These are phyloP conservation scores for Arrhopalites spinosus DNA, from an alignment of 2,888 invertebrate species.

Conservation along the genomic window DNA sequence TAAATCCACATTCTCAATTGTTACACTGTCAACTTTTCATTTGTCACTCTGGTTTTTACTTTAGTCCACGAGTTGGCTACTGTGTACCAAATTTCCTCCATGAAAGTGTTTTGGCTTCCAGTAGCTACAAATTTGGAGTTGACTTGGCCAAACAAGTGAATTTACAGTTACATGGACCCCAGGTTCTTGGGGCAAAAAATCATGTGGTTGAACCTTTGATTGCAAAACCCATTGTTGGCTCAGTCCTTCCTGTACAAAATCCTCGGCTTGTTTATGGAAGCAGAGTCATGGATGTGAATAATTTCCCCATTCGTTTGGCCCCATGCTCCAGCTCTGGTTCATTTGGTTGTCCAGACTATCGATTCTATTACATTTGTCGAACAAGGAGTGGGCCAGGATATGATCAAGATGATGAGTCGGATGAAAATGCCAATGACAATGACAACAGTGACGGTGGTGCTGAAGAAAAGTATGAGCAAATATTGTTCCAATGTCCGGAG, in stretches of 20 bases:
- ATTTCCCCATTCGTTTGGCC: constrained; percentile 39
- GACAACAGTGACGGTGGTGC: constrained; percentile 38
- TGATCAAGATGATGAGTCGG: constrained; percentile 41
- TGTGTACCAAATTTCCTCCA: constrained; percentile 50
- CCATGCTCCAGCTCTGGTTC: constrained; percentile 43
- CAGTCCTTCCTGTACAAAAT: constrained; percentile 10
- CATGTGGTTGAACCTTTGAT: constrained; percentile 23
- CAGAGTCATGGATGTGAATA: not conserved
- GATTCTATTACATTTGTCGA: constrained; percentile 48
- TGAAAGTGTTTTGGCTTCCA: constrained; percentile 46
- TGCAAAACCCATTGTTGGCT: constrained; percentile 25
- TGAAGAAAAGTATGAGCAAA: constrained; percentile 44
- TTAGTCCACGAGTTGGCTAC: constrained; percentile 43
- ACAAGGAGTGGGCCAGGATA: constrained; percentile 25
- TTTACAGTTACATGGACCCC: constrained; percentile 27
- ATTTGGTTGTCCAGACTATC: constrained; percentile 47
- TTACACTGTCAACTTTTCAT: constrained; percentile 44
- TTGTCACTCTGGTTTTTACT: constrained; percentile 54
- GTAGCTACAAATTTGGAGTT: constrained; percentile 48
- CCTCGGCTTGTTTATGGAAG: constrained; percentile 44
- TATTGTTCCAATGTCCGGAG: constrained; percentile 41
- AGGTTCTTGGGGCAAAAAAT: constrained; percentile 15
- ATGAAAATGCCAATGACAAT: constrained; percentile 30
- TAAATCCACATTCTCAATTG: constrained; percentile 14
- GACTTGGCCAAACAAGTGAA: constrained; percentile 42